Evolutionary conservation across 2,797 vertebrate species (phyloP).

Genomic region (Alosa sapidissima): DNA sequence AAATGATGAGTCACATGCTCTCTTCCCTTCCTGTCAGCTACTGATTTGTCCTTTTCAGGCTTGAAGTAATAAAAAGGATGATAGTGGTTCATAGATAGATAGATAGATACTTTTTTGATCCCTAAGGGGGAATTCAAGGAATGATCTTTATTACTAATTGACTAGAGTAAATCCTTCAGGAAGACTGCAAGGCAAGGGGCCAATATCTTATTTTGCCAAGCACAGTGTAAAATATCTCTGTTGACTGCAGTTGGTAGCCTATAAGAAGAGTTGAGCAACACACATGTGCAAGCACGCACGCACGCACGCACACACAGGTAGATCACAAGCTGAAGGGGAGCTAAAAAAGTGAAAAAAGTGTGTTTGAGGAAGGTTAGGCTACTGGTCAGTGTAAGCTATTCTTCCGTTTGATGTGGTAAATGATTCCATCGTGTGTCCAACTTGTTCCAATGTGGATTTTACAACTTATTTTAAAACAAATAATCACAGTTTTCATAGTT

Average conservation of each 20-base stretch:
- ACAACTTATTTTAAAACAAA: too few relatives aligned
- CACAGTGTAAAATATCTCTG: neutral
- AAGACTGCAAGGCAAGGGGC: neutral
- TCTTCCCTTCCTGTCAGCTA: conserved; percentile 35
- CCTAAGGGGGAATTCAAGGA: too few relatives aligned
- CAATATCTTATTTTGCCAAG: neutral
- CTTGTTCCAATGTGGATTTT: neutral
- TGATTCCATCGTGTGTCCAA: neutral
- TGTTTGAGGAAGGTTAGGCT: neutral
- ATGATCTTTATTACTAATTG: conserved; percentile 46
- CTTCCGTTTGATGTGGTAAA: too few relatives aligned
- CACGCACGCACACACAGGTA: neutral
- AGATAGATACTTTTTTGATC: too few relatives aligned
- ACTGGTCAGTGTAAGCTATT: too few relatives aligned
- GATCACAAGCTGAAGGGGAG: too few relatives aligned
- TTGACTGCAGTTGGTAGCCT: neutral
- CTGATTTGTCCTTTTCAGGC: conserved; percentile 42
- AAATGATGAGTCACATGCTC: conserved; percentile 33
- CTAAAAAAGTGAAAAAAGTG: neutral
- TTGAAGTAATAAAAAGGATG: conserved; percentile 30
- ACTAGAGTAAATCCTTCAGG: conserved; percentile 36
- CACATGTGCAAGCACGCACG: neutral
- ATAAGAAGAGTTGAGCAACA: neutral
- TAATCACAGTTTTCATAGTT: neutral
- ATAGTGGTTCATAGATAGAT: conserved; percentile 38